Percentiles rank a stretch among this genome's conserved stretches.
Evolutionary conservation across 2,888 invertebrate genomes (phyloP).

Genomic region (Danaus chrysippus): DNA sequence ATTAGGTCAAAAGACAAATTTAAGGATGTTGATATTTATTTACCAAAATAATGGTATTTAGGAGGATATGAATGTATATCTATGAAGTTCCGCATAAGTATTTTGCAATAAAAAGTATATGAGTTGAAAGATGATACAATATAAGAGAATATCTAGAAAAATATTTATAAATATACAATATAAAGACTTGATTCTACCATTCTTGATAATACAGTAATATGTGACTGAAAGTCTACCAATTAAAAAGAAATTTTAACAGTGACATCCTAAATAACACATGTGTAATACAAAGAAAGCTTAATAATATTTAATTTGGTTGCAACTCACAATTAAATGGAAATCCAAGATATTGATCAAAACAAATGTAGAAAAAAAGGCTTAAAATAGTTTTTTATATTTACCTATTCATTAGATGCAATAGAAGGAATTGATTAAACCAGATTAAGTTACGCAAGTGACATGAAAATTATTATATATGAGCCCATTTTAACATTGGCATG

Average conservation of each 20-base stretch:
- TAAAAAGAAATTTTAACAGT: neutral
- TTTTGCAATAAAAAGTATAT: neutral
- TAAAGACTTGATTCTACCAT: neutral
- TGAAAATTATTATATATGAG: constrained; percentile 1
- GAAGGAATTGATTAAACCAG: constrained; percentile 4
- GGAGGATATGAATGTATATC: neutral
- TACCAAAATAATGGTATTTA: neutral
- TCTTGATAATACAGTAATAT: neutral
- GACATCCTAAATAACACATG: neutral
- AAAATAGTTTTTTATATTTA: constrained; percentile 5
- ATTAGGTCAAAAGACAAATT: neutral
- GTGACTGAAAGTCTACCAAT: neutral
- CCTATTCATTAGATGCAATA: constrained; percentile 1
- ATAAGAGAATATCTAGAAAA: constrained; percentile 6
- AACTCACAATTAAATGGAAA: neutral
- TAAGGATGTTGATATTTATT: neutral
- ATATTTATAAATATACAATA: constrained; percentile 1
- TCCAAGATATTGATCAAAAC: neutral
- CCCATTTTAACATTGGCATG: constrained; percentile 6
- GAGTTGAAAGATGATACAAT: constrained; percentile 3
- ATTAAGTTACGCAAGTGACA: neutral
- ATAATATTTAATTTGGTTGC: constrained; percentile 1
- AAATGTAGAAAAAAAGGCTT: constrained; percentile 1
- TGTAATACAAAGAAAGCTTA: neutral
- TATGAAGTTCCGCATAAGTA: constrained; percentile 1